Evolutionary conservation across 2,888 invertebrate genomes (phyloP).

Genomic region (Euplagia quadripunctaria): DNA sequence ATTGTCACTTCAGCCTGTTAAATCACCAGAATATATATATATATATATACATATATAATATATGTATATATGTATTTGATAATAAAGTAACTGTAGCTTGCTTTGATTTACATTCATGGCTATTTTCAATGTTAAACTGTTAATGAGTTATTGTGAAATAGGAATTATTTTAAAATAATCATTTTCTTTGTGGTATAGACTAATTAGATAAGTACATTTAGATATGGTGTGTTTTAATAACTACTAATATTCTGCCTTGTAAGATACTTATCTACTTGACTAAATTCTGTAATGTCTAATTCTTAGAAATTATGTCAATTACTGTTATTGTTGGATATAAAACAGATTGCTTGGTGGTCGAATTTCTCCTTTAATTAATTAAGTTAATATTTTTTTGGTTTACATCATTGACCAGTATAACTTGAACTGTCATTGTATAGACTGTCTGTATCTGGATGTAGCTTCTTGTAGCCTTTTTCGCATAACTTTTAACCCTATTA

Average conservation of each 20-base stretch:
- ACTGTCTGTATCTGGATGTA: no score
- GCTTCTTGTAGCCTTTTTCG: no score
- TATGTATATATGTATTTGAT: neutral
- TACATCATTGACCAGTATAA: no score
- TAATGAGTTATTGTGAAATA: slow-evolving; percentile 12
- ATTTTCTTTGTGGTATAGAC: slow-evolving; percentile 1
- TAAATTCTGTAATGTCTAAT: neutral
- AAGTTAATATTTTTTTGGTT: no score
- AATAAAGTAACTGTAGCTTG: neutral
- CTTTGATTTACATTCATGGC: neutral
- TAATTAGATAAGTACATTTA: neutral
- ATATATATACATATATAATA: no score
- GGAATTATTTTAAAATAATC: neutral
- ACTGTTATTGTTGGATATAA: neutral
- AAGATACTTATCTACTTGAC: neutral
- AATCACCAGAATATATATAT: neutral
- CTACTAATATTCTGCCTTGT: neutral
- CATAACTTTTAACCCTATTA: no score
- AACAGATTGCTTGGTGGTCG: no score
- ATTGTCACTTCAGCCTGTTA: neutral
- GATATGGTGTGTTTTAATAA: neutral
- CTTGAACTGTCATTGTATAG: no score
- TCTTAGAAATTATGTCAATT: neutral
- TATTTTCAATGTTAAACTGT: slow-evolving; percentile 9
- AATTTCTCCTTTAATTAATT: no score